Conservation (phyloP, 1,140 invertebrate species). For the Heliconius melpomene region DNA sequence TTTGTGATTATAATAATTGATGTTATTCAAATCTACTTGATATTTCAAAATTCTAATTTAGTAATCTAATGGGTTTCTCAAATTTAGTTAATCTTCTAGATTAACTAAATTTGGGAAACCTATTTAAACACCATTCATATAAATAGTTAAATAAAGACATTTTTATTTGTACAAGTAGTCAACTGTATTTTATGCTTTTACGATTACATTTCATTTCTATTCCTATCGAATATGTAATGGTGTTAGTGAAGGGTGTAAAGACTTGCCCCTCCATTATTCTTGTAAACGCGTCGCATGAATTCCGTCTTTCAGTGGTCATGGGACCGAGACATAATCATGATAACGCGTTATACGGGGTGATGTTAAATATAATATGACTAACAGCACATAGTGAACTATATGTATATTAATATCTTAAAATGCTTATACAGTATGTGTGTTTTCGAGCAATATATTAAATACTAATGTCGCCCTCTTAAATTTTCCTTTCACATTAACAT, state of each 20-base stretch:
- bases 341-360: constrained; percentile 5
- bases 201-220: constrained; percentile 22
- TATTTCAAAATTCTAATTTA: background rate
- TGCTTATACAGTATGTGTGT: constrained; percentile 32
- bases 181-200: constrained; percentile 23
- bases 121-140: background rate
- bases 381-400: constrained; percentile 25
- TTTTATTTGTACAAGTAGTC: constrained; percentile 9
- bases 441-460: constrained; percentile 16
- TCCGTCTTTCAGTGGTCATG: constrained; percentile 24
- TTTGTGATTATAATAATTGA: background rate
- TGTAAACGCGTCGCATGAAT: constrained; percentile 28
- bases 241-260: constrained; percentile 20
- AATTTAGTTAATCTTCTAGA: too few species aligned
- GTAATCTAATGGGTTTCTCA: too few species aligned
- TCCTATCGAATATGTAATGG: constrained; percentile 14
- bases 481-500: background rate
- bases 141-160: background rate
- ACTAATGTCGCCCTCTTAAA: constrained; percentile 6
- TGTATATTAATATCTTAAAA: constrained; percentile 12
- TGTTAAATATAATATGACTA: constrained; percentile 18
- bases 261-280: constrained; percentile 4
- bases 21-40: background rate
- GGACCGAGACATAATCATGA: constrained; percentile 43
- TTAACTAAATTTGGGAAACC: background rate